Conservation (phyloP, 2,888 invertebrate species). For the Mactromeris polynyma region DNA sequence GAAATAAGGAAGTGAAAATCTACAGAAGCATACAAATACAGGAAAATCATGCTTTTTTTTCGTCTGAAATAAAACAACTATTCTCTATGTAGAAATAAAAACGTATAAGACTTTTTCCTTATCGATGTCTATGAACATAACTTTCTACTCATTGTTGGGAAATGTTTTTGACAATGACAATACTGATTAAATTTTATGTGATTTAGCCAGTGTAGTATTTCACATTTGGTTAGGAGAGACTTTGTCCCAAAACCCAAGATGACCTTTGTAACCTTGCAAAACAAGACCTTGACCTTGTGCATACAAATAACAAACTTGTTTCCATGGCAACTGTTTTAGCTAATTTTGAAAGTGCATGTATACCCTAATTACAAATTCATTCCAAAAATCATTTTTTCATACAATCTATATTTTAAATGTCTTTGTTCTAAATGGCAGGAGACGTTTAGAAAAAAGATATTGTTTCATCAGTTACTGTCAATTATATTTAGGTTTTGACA, state of each 20-base stretch:
- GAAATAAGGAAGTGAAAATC: conserved; percentile 44
- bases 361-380: neutral
- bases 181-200: neutral
- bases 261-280: conserved; percentile 23
- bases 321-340: neutral
- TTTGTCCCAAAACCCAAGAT: conserved; percentile 33
- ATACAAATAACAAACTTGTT: neutral
- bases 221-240: conserved; percentile 29
- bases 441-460: too few species aligned
- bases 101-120: neutral
- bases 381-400: neutral
- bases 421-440: too few species aligned
- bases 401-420: too few species aligned
- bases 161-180: conserved; percentile 54
- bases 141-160: neutral
- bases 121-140: neutral
- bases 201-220: conserved; percentile 42
- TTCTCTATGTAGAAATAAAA: neutral
- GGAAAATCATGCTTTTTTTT: conserved; percentile 67
- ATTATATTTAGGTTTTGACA: too few species aligned
- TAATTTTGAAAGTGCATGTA: neutral
- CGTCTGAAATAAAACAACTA: conserved; percentile 28
- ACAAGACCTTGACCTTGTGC: conserved; percentile 37
- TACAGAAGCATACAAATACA: conserved; percentile 54
- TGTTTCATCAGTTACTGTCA: too few species aligned